Base-by-base conservation (phyloP, 1,140 invertebrate genomes). In the Drosophila lacertosa region DNA sequence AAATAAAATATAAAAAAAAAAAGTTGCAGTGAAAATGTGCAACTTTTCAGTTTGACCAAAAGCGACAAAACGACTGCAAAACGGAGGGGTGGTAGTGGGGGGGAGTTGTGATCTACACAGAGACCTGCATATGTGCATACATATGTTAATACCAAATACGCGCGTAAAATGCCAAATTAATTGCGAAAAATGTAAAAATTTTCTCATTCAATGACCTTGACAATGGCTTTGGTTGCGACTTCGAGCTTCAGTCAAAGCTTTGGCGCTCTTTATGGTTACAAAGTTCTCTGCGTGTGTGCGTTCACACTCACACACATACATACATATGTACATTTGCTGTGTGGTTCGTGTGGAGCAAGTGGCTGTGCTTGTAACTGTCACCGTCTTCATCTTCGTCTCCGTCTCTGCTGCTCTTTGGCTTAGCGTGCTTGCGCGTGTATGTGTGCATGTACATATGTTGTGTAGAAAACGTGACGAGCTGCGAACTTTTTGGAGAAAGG, bases 381-480 rank as follows among this genome's bases (percentile, higher is more conserved):
- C 10, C 24, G 7, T 10, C 55, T 11, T 26, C n/a, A 10, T 37
- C 58, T 11, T 26, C n/a, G 15, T 37, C 58, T 16, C 35, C 9
- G 13, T 51, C 35, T n/a, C n/a, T n/a, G n/a, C n/a, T 40, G 13
- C 48, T 33, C 58, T 40, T 26, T n/a, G 33, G 33, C 16, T 40
- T 45, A 63, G 32, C 66, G 13, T 58, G 42, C 26, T 13, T 26
- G 44, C 24, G 44, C 13, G n/a, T n/a, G 4, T 45, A 4, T 20
- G 4, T 47, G 26, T n/a, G 24, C 45, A 15, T 40, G 10, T 20
- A 24, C 26, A 29, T 13, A 47, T 33, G 26, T 13, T 62, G 67
- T 84, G 80, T 80, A 83, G 80, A 83, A 83, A 84, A 86, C 82
- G 82, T 86, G 83, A 86, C 77, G 78, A 74, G 82, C 76, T 82